phyloP scores from a whole-genome alignment of 2,888 invertebrate genomes.

The Ceriagrion tenellum region DNA sequence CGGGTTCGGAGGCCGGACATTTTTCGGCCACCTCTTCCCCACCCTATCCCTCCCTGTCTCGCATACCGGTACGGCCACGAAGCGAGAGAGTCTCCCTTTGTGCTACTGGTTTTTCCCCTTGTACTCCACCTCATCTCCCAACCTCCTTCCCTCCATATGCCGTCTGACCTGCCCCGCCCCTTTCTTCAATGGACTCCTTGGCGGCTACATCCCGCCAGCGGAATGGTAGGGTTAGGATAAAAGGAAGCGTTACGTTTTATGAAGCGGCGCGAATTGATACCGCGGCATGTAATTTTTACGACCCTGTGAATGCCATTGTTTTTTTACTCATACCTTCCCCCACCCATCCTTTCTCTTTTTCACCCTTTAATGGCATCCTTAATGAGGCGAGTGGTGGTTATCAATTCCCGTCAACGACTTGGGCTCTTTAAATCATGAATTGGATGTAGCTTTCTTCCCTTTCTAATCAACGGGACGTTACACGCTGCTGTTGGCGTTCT shows the following conservation, averaged over 20 bases:
- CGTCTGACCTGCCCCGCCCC: conserved; percentile 14
- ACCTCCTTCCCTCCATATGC: neutral
- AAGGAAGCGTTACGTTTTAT: conserved; percentile 33
- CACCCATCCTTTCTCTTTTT: neutral
- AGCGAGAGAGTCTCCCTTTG: neutral
- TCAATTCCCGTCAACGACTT: conserved; percentile 5
- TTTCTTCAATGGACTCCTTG: conserved; percentile 13
- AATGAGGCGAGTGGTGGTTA: conserved; percentile 32
- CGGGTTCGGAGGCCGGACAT: conserved; percentile 1
- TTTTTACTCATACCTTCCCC: neutral
- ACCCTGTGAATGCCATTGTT: conserved; percentile 13
- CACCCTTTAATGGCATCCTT: neutral
- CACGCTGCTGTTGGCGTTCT: neutral
- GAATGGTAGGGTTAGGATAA: conserved; percentile 32
- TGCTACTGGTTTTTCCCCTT: conserved; percentile 39
- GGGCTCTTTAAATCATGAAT: neutral
- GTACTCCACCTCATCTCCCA: neutral
- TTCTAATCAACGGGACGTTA: neutral
- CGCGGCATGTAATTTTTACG: conserved; percentile 6
- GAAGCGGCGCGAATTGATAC: conserved; percentile 36
- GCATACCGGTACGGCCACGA: neutral
- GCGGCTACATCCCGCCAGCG: neutral
- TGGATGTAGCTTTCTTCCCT: neutral
- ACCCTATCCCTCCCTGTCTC: neutral
- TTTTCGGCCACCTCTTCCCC: neutral